Base-by-base conservation (phyloP, 2,888 invertebrate genomes). In the Torymus texanus region DNA sequence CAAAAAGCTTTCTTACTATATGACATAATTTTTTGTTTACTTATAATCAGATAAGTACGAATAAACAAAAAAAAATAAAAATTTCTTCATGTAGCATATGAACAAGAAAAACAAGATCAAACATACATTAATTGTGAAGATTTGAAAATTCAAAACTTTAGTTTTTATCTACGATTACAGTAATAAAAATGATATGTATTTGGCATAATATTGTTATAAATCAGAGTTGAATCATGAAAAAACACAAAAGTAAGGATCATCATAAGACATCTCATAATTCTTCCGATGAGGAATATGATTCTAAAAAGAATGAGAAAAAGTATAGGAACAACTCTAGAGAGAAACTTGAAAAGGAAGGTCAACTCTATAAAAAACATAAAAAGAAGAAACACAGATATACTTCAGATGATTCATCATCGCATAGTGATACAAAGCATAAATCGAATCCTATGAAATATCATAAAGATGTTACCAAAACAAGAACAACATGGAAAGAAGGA, bases 191-290 rank as follows among this genome's bases (percentile, higher is more conserved):
- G 41, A 41, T 41, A 41, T 5, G 10, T 41, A 8, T 8, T 41
- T 5, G 3, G 4, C 29, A 41, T 41, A 41, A 41, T 8, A 41
- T 8, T 41, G 41, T 41, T 41, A 8, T 41, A 41, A 41, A 41
- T 41, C 41, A 41, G 5, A 41, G 5, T 41, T 41, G 8, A 55
- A 78, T 58, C 3, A 79, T 75, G 75, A 56, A 66, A 8, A 80
- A 80, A 21, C 68, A 70, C 2, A 80, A 80, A 61, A 21, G 16
- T 16, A 80, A 75, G 18, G 55, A 68, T 21, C 51, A 63, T 21
- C 55, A 56, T 12, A 70, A 80, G 41, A 80, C 63, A 62, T 76
- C 72, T 29, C 11, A 8, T 53, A 51, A 53, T 24, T 14, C 41
- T 41, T 41, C 58, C 0, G n/a, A 51, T 12, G 21, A 75, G 0